Evolutionary conservation across 2,113 vertebrate genomes (phyloP).

Genomic region (Mastomys natalensis): DNA sequence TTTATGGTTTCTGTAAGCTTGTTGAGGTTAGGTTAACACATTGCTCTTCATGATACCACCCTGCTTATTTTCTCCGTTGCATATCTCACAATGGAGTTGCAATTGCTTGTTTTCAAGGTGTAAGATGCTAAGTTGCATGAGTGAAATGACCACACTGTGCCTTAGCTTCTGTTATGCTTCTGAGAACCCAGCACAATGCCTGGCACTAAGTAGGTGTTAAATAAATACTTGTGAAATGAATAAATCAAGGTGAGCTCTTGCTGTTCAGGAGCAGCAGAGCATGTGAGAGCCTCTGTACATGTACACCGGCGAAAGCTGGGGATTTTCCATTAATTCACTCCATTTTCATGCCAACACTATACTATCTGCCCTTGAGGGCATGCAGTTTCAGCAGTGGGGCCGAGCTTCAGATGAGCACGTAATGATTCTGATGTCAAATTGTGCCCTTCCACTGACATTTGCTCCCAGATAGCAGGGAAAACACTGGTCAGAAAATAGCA

Average conservation of each 20-base stretch:
- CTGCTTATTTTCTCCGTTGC: not conserved
- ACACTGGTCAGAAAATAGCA: slow-evolving; percentile 69
- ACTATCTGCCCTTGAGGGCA: not conserved
- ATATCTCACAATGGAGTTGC: not conserved
- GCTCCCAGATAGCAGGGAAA: slow-evolving; percentile 68
- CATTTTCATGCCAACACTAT: not conserved
- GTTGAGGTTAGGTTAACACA: not conserved
- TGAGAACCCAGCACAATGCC: not conserved
- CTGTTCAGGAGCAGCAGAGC: not conserved
- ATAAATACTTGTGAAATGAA: not conserved
- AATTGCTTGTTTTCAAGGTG: not conserved
- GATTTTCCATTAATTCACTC: not conserved
- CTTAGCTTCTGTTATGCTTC: not conserved
- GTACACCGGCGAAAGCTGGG: not conserved
- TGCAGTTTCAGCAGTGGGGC: not conserved
- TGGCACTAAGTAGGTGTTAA: not conserved
- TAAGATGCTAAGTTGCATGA: not conserved
- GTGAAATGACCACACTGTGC: not conserved
- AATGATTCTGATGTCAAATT: slow-evolving; percentile 29
- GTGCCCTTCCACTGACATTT: slow-evolving; percentile 75
- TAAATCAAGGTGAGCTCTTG: not conserved
- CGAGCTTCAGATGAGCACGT: not conserved
- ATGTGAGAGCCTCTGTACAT: not conserved
- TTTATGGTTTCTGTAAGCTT: not conserved
- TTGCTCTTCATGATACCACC: not conserved